Conservation (phyloP, 1,140 invertebrate genomes). For the Drosophila mauritiana region DNA sequence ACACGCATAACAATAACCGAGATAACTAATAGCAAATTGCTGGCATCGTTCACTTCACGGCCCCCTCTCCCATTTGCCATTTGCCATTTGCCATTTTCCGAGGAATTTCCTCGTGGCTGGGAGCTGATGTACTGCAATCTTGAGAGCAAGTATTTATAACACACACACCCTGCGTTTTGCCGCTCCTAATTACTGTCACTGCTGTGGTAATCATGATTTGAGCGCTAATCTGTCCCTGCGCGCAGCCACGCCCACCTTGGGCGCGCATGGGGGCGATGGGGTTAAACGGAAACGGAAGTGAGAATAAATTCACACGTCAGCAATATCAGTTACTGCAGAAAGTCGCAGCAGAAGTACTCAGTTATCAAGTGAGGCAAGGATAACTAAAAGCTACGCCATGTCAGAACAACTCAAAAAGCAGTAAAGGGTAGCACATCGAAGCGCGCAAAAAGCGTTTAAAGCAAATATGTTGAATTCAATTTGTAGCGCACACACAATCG, state of each 20-base stretch:
- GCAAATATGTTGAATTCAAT: conserved; percentile 76
- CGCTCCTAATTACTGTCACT: conserved; percentile 67
- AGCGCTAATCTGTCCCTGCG: conserved; percentile 59
- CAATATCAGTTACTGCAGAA: no score
- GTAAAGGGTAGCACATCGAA: conserved; percentile 13
- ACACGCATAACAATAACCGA: conserved; percentile 62
- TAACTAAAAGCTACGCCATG: no score
- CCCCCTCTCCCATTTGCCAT: neutral
- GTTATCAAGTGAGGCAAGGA: no score
- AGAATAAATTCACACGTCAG: no score
- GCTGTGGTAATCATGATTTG: conserved; percentile 74
- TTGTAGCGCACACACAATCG: conserved; percentile 51
- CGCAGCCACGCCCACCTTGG: neutral
- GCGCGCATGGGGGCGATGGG: neutral
- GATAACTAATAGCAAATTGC: conserved; percentile 77
- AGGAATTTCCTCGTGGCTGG: conserved; percentile 7
- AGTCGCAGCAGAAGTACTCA: no score
- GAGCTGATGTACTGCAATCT: conserved; percentile 42
- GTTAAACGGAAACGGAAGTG: neutral
- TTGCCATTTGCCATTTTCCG: neutral
- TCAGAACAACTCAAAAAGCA: no score
- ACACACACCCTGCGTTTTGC: conserved; percentile 31
- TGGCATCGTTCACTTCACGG: conserved; percentile 49
- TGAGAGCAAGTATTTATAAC: conserved; percentile 64
- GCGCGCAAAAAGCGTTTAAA: conserved; percentile 59